These are phyloP conservation scores for Eubucco bourcierii DNA, from an alignment of 2,113 vertebrate genomes.

Conservation along the genomic window DNA sequence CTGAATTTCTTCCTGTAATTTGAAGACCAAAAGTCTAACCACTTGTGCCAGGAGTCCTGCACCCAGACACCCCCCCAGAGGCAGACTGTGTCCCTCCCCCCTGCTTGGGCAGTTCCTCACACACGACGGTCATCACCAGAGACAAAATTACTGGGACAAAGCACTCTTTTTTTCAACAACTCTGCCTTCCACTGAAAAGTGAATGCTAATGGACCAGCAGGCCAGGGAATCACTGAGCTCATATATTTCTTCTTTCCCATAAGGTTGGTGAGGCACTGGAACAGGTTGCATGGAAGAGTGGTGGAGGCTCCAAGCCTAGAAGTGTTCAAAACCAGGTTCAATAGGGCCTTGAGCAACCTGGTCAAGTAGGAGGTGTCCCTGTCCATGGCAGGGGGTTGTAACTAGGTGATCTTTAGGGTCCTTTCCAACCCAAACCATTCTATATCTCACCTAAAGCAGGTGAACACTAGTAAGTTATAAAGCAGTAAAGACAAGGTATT, in stretches of 20 bases:
- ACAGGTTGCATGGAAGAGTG: too few species aligned
- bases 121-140: neutral
- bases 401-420: too few species aligned
- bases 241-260: too few species aligned
- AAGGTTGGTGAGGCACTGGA: too few species aligned
- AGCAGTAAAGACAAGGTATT: neutral
- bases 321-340: too few species aligned
- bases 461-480: neutral
- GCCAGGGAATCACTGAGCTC: neutral
- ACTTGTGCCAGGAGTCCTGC: neutral
- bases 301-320: too few species aligned
- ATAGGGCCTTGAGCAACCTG: too few species aligned
- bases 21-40: neutral
- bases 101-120: neutral
- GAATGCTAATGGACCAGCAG: neutral
- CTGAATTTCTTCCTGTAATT: neutral
- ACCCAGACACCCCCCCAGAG: rapidly evolving
- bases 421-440: too few species aligned
- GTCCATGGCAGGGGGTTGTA: too few species aligned
- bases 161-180: neutral
- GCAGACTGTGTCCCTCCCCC: neutral
- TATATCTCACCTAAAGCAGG: neutral
- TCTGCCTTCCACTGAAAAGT: neutral
- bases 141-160: neutral
- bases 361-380: too few species aligned